Conservation (phyloP, 2,797 vertebrate genomes). For the Onychomys torridus region DNA sequence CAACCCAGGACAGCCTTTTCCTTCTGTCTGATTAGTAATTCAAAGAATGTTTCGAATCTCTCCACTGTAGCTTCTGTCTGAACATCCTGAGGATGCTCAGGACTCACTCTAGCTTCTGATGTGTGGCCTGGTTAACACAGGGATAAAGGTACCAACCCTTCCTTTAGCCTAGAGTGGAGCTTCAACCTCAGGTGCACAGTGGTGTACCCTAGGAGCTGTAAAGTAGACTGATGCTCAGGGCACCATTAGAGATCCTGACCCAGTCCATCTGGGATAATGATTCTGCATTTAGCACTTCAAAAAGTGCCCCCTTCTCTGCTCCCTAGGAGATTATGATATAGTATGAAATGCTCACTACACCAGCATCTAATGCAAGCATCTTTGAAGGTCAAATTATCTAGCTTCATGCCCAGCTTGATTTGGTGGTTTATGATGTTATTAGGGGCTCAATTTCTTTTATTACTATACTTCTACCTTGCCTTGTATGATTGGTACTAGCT, state of each 20-base stretch:
- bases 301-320: not conserved
- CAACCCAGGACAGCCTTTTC: not conserved
- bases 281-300: not conserved
- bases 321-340: not conserved
- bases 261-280: not conserved
- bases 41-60: not conserved
- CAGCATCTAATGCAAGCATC: not conserved
- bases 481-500: not conserved
- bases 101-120: not conserved
- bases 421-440: not conserved
- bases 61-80: not conserved
- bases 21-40: not conserved
- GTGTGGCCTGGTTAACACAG: not conserved
- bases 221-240: not conserved
- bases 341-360: not conserved
- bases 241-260: not conserved
- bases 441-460: not conserved
- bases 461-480: not conserved
- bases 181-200: not conserved
- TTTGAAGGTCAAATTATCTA: not conserved
- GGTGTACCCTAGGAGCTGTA: not conserved
- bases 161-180: not conserved
- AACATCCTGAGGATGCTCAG: not conserved
- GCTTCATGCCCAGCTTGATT: not conserved
- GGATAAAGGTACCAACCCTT: not conserved